Conservation (phyloP, 1,140 invertebrate genomes). For the Ips nitidus region DNA sequence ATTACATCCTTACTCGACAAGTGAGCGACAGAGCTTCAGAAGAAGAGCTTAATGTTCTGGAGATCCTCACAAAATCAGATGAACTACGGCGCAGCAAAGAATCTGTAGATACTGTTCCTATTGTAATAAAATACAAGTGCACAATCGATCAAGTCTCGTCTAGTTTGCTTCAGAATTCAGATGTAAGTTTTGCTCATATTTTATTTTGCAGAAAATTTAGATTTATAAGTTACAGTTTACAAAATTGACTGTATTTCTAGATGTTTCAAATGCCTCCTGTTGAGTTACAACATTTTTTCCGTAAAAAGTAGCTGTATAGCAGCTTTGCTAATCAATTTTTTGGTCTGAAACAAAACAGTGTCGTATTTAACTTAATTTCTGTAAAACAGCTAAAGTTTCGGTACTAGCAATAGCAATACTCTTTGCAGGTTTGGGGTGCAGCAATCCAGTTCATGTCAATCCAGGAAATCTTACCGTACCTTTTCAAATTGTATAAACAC, state of each 20-base stretch:
- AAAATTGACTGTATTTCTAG: background rate
- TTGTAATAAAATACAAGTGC: conserved; percentile 34
- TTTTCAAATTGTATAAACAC: conserved; percentile 46
- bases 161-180: conserved; percentile 29
- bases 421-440: conserved; percentile 44
- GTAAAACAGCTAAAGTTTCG: background rate
- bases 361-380: background rate
- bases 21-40: conserved; percentile 25
- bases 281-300: no score
- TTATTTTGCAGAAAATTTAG: background rate
- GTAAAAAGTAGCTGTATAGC: no score
- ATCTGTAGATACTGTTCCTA: conserved; percentile 23
- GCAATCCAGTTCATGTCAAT: conserved; percentile 44
- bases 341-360: no score
- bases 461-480: conserved; percentile 39
- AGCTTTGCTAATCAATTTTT: no score
- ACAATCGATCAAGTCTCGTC: conserved; percentile 37
- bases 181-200: conserved; percentile 20
- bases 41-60: conserved; percentile 32
- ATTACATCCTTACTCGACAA: conserved; percentile 38
- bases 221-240: background rate
- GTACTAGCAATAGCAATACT: no score
- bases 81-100: conserved; percentile 34
- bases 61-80: conserved; percentile 33
- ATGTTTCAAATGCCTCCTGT: no score